Evolutionary conservation across 2,113 vertebrate species (phyloP), one percentile per base, ranked within the genome.

Genomic region (Psophia crepitans): DNA sequence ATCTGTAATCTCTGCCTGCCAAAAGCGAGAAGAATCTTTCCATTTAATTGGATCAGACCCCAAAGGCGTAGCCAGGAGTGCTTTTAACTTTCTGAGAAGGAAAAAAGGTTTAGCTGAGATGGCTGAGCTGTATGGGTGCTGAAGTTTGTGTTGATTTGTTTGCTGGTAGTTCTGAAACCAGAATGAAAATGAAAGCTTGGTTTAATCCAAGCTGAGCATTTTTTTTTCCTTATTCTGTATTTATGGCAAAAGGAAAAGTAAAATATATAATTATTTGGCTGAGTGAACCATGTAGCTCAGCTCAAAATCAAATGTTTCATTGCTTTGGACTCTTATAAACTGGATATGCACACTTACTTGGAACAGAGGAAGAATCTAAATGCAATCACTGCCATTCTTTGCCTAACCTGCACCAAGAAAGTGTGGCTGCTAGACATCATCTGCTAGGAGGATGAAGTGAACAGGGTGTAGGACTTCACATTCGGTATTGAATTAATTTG

Each of bases 51-150:
- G 54, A 70, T 93, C 43, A 75, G 78, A 74, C 37, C 66, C 66
- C 54, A 88, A 65, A 91, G 75, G 75, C 5, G 0, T 49, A 88
- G 68, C 81, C 84, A 91, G 54, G 58, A 93, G 70, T 58, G 85
- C 63, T 93, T 91, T 90, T 86, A 88, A 73, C n/a, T 91, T 91
- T 77, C 41, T 37, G 82, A 80, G 79, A 66, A 88, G 80, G 63
- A 81, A 79, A 64, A 87, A 77, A 66, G n/a, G 32, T 22, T 89
- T 74, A 63, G n/a, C 58, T 77, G 53, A 78, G 75, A 61, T 58
- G 51, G 13, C 82, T 76, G 82, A 53, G 30, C 78, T 76, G 28
- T 49, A 58, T 74, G 37, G 41, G n/a, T 78, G 69, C 77, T 90
- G 68, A 81, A 79, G 35, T 87, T 87, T 21, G 9, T 51, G 65